Evolutionary conservation across 2,888 invertebrate genomes (phyloP).

Genomic region (Epistrophella euchroma): DNA sequence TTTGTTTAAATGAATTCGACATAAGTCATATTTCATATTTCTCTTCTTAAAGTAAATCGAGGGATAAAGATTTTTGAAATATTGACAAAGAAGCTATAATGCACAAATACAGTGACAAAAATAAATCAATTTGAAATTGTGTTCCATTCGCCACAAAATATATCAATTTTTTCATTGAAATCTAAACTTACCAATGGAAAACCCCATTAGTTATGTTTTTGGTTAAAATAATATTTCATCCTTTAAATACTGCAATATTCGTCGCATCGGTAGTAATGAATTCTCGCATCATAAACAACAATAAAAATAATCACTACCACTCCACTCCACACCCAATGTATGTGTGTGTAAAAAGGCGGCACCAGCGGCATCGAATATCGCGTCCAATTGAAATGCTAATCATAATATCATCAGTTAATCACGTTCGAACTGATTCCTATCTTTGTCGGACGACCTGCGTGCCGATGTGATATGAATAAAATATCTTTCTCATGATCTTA

Average conservation of each 20-base stretch:
- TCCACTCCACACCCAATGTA: conserved; percentile 53
- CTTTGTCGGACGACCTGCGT: conserved; percentile 52
- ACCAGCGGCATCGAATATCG: conserved; percentile 1
- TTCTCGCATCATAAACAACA: conserved; percentile 46
- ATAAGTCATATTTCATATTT: no score
- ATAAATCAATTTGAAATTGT: no score
- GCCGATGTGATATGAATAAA: conserved; percentile 60
- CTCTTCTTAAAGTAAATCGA: no score
- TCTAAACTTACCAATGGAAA: no score
- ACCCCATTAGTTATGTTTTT: conserved; percentile 35
- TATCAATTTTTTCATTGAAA: no score
- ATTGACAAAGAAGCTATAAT: no score
- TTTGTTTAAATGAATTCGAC: no score
- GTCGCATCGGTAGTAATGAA: background rate
- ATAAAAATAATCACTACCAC: background rate
- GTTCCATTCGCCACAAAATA: no score
- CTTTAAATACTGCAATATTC: conserved; percentile 10
- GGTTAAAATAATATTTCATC: conserved; percentile 11
- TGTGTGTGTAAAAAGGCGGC: conserved; percentile 27
- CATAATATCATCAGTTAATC: conserved; percentile 60
- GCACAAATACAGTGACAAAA: no score
- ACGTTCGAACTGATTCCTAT: conserved; percentile 66
- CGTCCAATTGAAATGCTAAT: conserved; percentile 41
- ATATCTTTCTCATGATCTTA: conserved; percentile 8
- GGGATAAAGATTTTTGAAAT: no score